Conservation (phyloP, 2,797 vertebrate species). For the Darevskia mixta region DNA sequence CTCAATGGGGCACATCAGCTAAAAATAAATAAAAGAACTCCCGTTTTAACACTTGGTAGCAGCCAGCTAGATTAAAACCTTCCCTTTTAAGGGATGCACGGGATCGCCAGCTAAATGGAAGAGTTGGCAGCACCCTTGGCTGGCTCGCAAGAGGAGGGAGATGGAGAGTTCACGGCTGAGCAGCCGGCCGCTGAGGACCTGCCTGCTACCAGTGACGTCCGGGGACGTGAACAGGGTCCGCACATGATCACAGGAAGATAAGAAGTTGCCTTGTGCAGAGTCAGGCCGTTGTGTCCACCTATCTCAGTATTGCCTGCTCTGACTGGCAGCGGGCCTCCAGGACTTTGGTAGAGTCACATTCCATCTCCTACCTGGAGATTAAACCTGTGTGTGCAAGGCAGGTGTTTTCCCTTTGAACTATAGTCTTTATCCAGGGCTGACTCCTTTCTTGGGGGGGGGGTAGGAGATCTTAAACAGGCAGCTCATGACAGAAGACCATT, state of each 20-base stretch:
- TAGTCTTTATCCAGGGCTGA: not conserved
- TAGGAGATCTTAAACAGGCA: not conserved
- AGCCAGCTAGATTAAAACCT: conserved; percentile 83
- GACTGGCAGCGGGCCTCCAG: too few relatives aligned
- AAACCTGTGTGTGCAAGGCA: too few relatives aligned
- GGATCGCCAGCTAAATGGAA: conserved; percentile 80
- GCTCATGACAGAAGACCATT: not conserved
- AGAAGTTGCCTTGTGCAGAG: too few relatives aligned
- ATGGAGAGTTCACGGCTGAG: conserved; percentile 10
- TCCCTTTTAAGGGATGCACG: conserved; percentile 83
- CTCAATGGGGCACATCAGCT: conserved; percentile 73
- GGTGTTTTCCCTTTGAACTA: too few relatives aligned
- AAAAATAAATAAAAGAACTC: conserved; percentile 74
- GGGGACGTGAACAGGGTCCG: too few relatives aligned
- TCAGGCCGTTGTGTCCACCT: too few relatives aligned
- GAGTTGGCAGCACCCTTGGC: conserved; percentile 79
- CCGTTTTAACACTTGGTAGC: conserved; percentile 78
- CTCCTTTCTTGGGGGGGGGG: not conserved
- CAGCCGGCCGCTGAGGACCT: not conserved
- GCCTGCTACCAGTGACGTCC: too few relatives aligned
- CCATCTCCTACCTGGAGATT: too few relatives aligned
- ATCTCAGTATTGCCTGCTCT: too few relatives aligned
- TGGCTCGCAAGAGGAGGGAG: conserved; percentile 62
- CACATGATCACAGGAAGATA: too few relatives aligned
- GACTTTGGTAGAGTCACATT: too few relatives aligned